Percentiles rank a stretch among this genome's conserved stretches.
Conservation (phyloP, 1,140 invertebrate species). For the Drosophila miranda region DNA sequence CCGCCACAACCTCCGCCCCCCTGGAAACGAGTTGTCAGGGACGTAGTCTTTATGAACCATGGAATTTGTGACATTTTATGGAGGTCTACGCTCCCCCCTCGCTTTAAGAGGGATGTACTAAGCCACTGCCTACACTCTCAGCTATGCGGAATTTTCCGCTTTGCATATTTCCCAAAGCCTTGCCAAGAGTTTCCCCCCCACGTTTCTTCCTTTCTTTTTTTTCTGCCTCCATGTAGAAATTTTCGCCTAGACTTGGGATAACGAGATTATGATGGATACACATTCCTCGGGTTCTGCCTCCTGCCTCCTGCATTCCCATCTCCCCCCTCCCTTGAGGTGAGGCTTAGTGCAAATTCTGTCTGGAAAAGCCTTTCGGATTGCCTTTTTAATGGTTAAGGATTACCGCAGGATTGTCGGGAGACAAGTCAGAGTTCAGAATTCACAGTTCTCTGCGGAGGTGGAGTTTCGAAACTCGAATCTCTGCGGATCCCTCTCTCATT, state of each 20-base stretch:
- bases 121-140: conserved; percentile 8
- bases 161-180: conserved; percentile 52
- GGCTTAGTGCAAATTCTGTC: conserved; percentile 34
- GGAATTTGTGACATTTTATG: conserved; percentile 11
- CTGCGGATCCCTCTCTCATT: conserved; percentile 18
- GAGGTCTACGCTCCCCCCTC: too few species aligned
- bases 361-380: conserved; percentile 45
- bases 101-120: conserved; percentile 4
- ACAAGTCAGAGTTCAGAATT: conserved; percentile 30
- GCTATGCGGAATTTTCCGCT: conserved; percentile 49
- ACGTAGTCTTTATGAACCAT: conserved; percentile 14
- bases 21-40: conserved; percentile 1
- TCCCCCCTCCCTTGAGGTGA: conserved; percentile 17
- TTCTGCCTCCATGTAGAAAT: conserved; percentile 13
- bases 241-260: conserved; percentile 40
- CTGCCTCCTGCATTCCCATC: neutral
- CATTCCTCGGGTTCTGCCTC: conserved; percentile 23
- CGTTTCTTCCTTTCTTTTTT: too few species aligned
- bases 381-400: conserved; percentile 36
- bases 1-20: neutral
- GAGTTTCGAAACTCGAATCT: neutral
- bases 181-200: conserved; percentile 7
- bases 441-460: neutral
- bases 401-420: conserved; percentile 34
- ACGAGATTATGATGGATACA: conserved; percentile 52